phyloP scores from a whole-genome alignment of 2,113 vertebrate genomes.

The Dunckerocampus dactyliophorus region DNA sequence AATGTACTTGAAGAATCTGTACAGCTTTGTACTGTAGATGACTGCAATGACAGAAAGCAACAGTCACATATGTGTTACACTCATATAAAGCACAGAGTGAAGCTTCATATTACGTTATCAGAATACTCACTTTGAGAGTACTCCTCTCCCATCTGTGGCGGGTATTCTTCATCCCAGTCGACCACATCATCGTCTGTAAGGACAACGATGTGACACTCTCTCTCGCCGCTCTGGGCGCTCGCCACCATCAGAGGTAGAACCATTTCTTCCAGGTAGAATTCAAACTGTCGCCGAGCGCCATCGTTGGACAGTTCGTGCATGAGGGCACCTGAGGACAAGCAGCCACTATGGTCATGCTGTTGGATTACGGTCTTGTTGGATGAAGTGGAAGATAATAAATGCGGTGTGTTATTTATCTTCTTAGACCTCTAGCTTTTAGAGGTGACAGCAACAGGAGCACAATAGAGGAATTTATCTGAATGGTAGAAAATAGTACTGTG shows the following conservation, averaged over 20 bases:
- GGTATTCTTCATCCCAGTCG: constrained; percentile 99
- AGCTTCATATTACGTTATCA: not conserved
- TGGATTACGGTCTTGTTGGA: not conserved
- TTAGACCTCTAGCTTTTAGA: too few species aligned
- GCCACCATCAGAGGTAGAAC: constrained; percentile 96
- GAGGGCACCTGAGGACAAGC: constrained; percentile 81
- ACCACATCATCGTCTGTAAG: constrained; percentile 98
- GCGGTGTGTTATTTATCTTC: too few species aligned
- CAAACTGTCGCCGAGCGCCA: constrained; percentile 93
- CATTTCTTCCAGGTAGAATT: constrained; percentile 98
- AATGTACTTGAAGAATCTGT: constrained; percentile 99
- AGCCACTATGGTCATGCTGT: not conserved
- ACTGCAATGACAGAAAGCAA: constrained; percentile 71
- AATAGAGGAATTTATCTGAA: too few species aligned
- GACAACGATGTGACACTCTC: constrained; percentile 97
- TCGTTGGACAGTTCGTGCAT: constrained; percentile 99
- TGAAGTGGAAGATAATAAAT: too few species aligned
- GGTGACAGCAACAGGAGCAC: too few species aligned
- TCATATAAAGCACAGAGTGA: not conserved
- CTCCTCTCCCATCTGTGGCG: constrained; percentile 98
- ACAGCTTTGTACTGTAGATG: constrained; percentile 99
- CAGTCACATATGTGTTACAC: not conserved
- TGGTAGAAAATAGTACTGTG: too few species aligned
- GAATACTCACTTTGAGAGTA: constrained; percentile 91
- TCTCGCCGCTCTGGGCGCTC: constrained; percentile 94